Evolutionary conservation across 2,797 vertebrate genomes (phyloP).

Genomic region (Alosa sapidissima): DNA sequence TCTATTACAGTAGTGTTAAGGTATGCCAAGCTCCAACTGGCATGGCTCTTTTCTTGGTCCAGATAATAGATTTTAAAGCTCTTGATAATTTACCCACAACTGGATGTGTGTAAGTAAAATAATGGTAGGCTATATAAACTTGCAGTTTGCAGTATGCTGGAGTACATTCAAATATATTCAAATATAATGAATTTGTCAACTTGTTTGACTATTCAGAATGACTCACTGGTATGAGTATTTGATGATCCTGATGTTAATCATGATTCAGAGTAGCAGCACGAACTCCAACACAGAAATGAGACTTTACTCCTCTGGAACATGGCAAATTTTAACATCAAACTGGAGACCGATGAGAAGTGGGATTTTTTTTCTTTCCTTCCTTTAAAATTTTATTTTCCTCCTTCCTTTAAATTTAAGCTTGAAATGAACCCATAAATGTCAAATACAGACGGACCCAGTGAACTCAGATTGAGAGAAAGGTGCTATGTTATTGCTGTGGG

Average conservation of each 20-base stretch:
- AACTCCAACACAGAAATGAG: background rate
- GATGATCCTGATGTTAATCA: background rate
- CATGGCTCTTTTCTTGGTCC: background rate
- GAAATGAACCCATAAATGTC: background rate
- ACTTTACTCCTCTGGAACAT: background rate
- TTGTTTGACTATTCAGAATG: no score
- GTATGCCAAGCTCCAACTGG: background rate
- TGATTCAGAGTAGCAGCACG: background rate
- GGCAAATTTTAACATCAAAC: background rate
- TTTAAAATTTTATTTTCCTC: background rate
- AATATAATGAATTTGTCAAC: background rate
- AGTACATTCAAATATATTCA: background rate
- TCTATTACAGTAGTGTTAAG: conserved; percentile 25
- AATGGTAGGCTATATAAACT: no score
- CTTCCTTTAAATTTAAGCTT: background rate
- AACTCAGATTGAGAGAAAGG: background rate
- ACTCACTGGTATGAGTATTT: no score
- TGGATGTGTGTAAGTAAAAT: background rate
- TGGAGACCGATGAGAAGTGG: background rate
- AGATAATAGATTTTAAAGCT: background rate
- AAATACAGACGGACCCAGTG: background rate
- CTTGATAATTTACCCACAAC: background rate
- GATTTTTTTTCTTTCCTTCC: background rate
- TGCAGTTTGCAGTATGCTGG: background rate
- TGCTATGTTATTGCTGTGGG: background rate